A percentile compares a stretch with the other conserved stretches of the same genome.
phyloP scores from a whole-genome alignment of 2,797 vertebrate species.

The Rhabdomys pumilio region DNA sequence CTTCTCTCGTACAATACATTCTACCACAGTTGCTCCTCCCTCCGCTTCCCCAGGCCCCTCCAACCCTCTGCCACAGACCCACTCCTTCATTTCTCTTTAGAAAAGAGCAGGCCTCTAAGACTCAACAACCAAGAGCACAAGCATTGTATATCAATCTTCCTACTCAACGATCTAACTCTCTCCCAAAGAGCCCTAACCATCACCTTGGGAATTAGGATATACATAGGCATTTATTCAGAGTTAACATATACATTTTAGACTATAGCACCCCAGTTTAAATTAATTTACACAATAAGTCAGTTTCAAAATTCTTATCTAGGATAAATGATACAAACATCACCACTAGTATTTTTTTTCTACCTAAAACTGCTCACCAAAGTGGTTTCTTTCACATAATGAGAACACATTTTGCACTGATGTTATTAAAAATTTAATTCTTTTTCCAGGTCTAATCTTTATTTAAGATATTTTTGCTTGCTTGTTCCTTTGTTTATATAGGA shows the following conservation, averaged over 20 bases:
- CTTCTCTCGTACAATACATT: too few relatives aligned
- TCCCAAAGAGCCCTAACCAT: background rate
- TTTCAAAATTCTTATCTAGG: background rate
- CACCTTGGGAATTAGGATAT: background rate
- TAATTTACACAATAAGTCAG: background rate
- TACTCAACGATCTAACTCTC: background rate
- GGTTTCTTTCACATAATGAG: constrained; percentile 36
- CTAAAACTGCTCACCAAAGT: background rate
- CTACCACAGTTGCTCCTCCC: too few relatives aligned
- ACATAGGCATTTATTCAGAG: background rate
- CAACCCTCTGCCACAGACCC: too few relatives aligned
- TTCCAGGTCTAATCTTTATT: background rate
- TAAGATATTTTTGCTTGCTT: background rate
- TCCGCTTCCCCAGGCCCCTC: too few relatives aligned
- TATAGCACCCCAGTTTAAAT: background rate
- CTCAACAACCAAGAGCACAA: background rate
- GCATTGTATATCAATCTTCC: too few relatives aligned
- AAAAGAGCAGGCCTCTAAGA: background rate
- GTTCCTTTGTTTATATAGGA: background rate
- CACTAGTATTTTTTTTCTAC: background rate
- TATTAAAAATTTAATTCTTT: constrained; percentile 24
- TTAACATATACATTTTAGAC: background rate
- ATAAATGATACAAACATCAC: background rate
- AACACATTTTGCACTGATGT: constrained; percentile 19
- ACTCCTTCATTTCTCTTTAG: background rate